phyloP scores from a whole-genome alignment of 1,140 invertebrate species.

The Caenorhabditis inopinata region DNA sequence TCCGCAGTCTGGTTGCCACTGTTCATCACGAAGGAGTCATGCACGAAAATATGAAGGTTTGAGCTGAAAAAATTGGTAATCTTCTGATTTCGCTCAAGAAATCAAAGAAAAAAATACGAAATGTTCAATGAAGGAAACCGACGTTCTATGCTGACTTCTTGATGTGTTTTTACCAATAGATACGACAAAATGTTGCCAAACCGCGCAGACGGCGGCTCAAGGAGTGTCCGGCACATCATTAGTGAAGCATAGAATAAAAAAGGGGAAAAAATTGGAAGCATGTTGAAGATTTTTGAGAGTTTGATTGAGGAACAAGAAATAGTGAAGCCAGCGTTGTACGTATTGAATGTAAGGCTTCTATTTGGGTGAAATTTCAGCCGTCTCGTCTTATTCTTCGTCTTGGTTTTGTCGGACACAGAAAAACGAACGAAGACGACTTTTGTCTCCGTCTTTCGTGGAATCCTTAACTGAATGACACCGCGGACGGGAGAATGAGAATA shows the following conservation, averaged over 20 bases:
- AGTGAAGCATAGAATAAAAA: constrained; percentile 28
- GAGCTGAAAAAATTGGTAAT: too few species aligned
- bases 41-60: too few species aligned
- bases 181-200: constrained; percentile 33
- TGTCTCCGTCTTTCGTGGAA: too few species aligned
- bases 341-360: too few species aligned
- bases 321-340: too few species aligned
- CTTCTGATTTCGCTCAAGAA: neutral
- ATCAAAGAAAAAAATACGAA: neutral
- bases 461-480: too few species aligned
- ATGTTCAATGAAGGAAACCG: too few species aligned
- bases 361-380: too few species aligned
- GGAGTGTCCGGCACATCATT: constrained; percentile 25
- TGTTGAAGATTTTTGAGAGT: neutral
- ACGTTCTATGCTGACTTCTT: constrained; percentile 6
- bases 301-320: constrained; percentile 15
- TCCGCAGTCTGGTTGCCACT: neutral
- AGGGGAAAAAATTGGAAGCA: neutral
- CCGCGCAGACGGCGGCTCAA: neutral
- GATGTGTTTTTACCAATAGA: constrained; percentile 4
- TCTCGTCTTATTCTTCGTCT: too few species aligned
- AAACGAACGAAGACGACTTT: too few species aligned
- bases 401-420: too few species aligned
- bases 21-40: constrained; percentile 23
- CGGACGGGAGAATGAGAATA: too few species aligned